phyloP scores from a whole-genome alignment of 2,797 vertebrate species.

The Meda fulgida region DNA sequence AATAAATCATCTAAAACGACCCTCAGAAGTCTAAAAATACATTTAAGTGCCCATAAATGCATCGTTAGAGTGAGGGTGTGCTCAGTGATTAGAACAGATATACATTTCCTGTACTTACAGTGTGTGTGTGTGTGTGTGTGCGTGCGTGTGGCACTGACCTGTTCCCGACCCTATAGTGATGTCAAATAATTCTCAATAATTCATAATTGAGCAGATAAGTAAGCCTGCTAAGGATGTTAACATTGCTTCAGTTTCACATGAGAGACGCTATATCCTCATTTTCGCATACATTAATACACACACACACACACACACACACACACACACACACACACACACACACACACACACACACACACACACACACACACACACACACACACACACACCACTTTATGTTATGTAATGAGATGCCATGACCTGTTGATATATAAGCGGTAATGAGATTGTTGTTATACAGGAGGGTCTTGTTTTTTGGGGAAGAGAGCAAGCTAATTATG shows the following conservation, averaged over 20 bases:
- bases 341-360: background rate
- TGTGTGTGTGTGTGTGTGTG: background rate
- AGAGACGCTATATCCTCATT: background rate
- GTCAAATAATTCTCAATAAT: background rate
- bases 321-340: background rate
- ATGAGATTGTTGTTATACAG: constrained; percentile 15
- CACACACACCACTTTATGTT: too few species aligned
- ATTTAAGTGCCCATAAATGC: constrained; percentile 28
- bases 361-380: background rate
- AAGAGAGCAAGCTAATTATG: background rate
- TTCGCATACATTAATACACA: background rate
- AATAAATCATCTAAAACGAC: constrained; percentile 28
- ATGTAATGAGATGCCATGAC: background rate
- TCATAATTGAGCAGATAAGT: background rate
- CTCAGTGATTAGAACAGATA: constrained; percentile 30
- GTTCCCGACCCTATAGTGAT: background rate
- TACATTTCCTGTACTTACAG: constrained; percentile 27
- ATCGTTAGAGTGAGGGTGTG: constrained; percentile 21
- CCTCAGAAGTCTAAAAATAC: constrained; percentile 49
- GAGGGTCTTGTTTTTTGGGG: background rate
- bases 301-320: background rate
- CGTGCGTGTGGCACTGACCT: background rate
- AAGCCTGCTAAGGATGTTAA: background rate
- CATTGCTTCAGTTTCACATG: background rate
- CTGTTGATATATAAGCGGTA: constrained; percentile 27